Evolutionary conservation across 2,113 vertebrate genomes (phyloP).

Genomic region (Ranitomeya imitator): DNA sequence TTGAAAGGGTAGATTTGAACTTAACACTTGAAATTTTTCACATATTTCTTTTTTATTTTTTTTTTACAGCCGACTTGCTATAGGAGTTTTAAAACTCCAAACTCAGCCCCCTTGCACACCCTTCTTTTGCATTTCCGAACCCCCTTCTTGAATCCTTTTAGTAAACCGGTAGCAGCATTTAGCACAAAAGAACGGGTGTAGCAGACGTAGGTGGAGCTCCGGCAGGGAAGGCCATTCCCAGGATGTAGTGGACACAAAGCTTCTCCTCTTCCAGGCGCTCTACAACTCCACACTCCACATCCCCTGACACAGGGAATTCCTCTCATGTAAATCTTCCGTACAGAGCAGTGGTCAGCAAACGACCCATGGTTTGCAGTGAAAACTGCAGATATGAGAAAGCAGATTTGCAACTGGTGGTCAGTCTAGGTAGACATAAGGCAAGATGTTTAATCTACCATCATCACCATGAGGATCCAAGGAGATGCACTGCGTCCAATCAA

Average conservation of each 20-base stretch:
- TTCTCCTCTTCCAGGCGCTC: slow-evolving; percentile 44
- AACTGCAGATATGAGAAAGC: slow-evolving; percentile 76
- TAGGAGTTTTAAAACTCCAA: slow-evolving; percentile 74
- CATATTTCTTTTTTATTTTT: slow-evolving; percentile 58
- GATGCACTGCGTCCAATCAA: slow-evolving; percentile 95
- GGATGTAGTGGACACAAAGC: slow-evolving; percentile 47
- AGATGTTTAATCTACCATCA: slow-evolving; percentile 87
- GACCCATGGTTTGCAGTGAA: slow-evolving; percentile 66
- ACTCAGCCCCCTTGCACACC: slow-evolving; percentile 65
- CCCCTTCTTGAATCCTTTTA: slow-evolving; percentile 63
- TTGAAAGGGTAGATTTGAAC: slow-evolving; percentile 65
- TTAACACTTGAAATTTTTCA: slow-evolving; percentile 63
- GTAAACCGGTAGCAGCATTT: slow-evolving; percentile 88
- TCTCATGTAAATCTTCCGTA: slow-evolving; percentile 68
- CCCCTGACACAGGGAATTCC: slow-evolving; percentile 56
- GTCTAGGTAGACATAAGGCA: slow-evolving; percentile 95
- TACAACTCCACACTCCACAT: slow-evolving; percentile 6
- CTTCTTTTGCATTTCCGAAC: slow-evolving; percentile 73
- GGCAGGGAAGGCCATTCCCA: slow-evolving; percentile 29
- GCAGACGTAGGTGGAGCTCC: slow-evolving; percentile 63
- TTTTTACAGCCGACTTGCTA: slow-evolving; percentile 73
- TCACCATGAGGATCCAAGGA: slow-evolving; percentile 88
- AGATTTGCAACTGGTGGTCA: slow-evolving; percentile 71
- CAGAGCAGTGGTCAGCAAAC: slow-evolving; percentile 63
- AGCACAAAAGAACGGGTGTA: slow-evolving; percentile 74